These are phyloP conservation scores for Chaenocephalus aceratus DNA, from an alignment of 2,113 vertebrate species.

Conservation along the genomic window DNA sequence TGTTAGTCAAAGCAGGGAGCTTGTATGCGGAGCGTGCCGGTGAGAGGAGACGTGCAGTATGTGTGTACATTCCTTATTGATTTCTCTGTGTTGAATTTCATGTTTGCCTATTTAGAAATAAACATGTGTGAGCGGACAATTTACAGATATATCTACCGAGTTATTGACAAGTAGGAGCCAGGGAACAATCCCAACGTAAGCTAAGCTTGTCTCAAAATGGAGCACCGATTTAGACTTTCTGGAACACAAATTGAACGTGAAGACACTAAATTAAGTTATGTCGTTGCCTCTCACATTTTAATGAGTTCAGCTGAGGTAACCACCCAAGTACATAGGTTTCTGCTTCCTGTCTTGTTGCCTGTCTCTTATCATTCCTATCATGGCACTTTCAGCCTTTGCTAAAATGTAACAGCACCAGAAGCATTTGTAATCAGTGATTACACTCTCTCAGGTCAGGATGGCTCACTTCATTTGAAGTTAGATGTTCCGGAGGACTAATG, in stretches of 20 bases:
- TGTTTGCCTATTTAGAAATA: constrained; percentile 49
- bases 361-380: constrained; percentile 57
- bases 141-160: constrained; percentile 35
- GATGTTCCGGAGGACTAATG: constrained; percentile 70
- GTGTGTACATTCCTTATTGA: constrained; percentile 61
- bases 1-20: constrained; percentile 55
- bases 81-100: constrained; percentile 55
- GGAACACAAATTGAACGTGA: constrained; percentile 37
- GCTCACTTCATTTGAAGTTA: constrained; percentile 69
- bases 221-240: constrained; percentile 29
- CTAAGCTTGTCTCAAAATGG: constrained; percentile 42
- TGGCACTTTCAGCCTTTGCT: constrained; percentile 39
- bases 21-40: constrained; percentile 47
- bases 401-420: constrained; percentile 39
- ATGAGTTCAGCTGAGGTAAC: constrained; percentile 60
- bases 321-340: constrained; percentile 8
- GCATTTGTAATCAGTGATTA: constrained; percentile 72
- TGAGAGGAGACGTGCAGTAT: neutral
- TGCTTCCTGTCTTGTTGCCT: constrained; percentile 29
- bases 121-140: constrained; percentile 51
- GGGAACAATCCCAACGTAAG: constrained; percentile 33
- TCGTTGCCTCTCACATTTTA: constrained; percentile 48
- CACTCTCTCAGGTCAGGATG: constrained; percentile 57
- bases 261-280: constrained; percentile 53
- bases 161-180: constrained; percentile 20